Evolutionary conservation across 2,888 invertebrate genomes (phyloP), one percentile per base, ranked within the genome.

Genomic region (Corythucha ciliata): DNA sequence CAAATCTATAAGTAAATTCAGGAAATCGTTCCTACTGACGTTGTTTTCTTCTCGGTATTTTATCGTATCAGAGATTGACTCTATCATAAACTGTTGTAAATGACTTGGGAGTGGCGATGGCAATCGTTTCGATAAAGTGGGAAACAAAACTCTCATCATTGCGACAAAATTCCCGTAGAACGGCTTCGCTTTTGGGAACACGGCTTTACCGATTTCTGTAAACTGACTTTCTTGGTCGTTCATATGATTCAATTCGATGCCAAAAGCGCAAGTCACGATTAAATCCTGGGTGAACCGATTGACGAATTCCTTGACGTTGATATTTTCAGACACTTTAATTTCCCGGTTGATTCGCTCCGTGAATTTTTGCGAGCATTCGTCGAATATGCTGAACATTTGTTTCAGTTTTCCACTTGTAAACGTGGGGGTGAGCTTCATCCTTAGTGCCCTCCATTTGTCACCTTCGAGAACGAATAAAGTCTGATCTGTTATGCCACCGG

Each of bases 1-100:
- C 52, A 69, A 69, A 50, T 76, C 69, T 24, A 74, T 67, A 40
- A 77, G 63, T 2, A 76, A 61, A 57, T 78, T 74, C 45, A 80
- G 63, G 56, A 78, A 77, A 63, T 77, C 78, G 48, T 74, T 73
- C 26, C 74, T 64, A 0, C 62, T 63, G 0, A 76, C 59, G 3
- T 72, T 66, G 58, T 72, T 70, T 22, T 64, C 64, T 59, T 72
- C 71, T 12, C 76, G 64, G 53, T 70, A 69, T 3, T 69, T 65
- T 2, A 76, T 67, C 2, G 73, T 73, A 2, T 72, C 68, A 3
- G n/a, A n/a, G n/a, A n/a, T n/a, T n/a, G n/a, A n/a, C n/a, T n/a
- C n/a, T n/a, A n/a, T n/a, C n/a, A n/a, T n/a, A n/a, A n/a, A n/a
- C n/a, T n/a, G n/a, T n/a, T n/a, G n/a, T n/a, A n/a, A n/a, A n/a